These are phyloP conservation scores for Periophthalmus modestus DNA, from an alignment of 2,113 vertebrate species.

Conservation along the genomic window DNA sequence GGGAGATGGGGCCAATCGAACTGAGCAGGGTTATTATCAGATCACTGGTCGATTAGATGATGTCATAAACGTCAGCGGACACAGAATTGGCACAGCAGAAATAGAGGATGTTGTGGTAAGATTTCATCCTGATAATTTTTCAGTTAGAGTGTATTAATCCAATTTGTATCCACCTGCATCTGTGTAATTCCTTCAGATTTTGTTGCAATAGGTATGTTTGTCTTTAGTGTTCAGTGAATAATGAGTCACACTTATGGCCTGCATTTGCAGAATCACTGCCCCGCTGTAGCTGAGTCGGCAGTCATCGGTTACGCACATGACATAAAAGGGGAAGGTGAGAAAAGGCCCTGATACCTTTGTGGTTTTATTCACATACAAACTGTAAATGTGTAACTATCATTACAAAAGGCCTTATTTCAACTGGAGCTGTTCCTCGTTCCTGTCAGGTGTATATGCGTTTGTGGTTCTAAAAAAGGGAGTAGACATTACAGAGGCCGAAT, in stretches of 20 bases:
- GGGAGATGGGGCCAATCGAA: conserved; percentile 76
- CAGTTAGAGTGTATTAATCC: neutral
- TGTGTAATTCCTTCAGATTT: too few relatives aligned
- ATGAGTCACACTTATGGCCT: neutral
- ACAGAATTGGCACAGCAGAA: conserved; percentile 81
- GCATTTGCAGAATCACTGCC: conserved; percentile 75
- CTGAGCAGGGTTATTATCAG: conserved; percentile 80
- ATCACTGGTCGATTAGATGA: conserved; percentile 82
- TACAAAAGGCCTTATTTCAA: neutral
- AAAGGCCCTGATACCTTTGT: neutral
- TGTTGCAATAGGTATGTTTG: neutral
- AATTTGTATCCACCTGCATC: too few relatives aligned
- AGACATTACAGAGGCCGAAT: conserved; percentile 32
- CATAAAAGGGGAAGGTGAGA: conserved; percentile 82
- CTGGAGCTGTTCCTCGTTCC: neutral
- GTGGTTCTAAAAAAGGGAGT: conserved; percentile 77
- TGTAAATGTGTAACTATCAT: neutral
- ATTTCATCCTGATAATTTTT: neutral
- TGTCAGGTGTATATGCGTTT: conserved; percentile 75
- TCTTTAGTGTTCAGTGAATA: neutral
- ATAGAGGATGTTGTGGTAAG: conserved; percentile 81
- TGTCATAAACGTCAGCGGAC: conserved; percentile 81
- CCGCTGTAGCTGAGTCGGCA: conserved; percentile 79
- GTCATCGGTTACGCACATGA: conserved; percentile 76
- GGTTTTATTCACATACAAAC: neutral